Base-by-base conservation (phyloP, 2,888 invertebrate genomes). In the Leistus spinibarbis region DNA sequence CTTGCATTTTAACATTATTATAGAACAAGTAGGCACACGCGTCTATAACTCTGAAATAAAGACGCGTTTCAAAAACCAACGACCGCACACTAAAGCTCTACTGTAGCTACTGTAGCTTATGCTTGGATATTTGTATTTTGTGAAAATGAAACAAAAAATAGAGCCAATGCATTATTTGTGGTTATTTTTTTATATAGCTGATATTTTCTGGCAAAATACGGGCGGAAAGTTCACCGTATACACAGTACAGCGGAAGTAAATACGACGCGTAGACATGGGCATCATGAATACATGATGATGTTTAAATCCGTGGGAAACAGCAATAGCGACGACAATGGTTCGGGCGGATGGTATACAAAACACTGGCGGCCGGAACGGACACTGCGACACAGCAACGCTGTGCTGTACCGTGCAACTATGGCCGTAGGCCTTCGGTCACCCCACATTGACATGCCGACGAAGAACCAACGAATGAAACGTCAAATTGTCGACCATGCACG, bases 201-300 rank as follows among this genome's bases (percentile, higher is more conserved):
- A 3, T 0, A 2, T 13, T 57, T 57, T 57, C 7, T 57, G 57
- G 3, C 57, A 57, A 57, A 57, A 5, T 57, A 17, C 16, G 16
- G 9, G 7, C 40, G 40, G 1, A 40, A 40, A 40, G 4, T 40
- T 40, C 5, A 9, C 16, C 57, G 4, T 17, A n/a, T 57, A 3
- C n/a, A 57, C 5, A 57, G 13, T 63, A 63, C 3, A 64, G 64
- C n/a, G 13, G 1, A 23, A 40, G 40, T 40, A 64, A 64, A 17
- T 64, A 10, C 23, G 24, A 64, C 23, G 16, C 13, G 27, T 57
- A 57, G 1, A 64, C 27, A 64, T n/a, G 63, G 24, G 9, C 22
- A 20, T 20, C 64, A 71, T 71, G 71, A 70, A 70, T 70, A 54
- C 63, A 62, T 54, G 63, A 70, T 63, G 63, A 54, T 53, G 70